A percentile compares a stretch with the other conserved stretches of the same genome.
Evolutionary conservation across 64 coral and sea anemone species (phyloP).

Genomic region (Actinia tenebrosa): DNA sequence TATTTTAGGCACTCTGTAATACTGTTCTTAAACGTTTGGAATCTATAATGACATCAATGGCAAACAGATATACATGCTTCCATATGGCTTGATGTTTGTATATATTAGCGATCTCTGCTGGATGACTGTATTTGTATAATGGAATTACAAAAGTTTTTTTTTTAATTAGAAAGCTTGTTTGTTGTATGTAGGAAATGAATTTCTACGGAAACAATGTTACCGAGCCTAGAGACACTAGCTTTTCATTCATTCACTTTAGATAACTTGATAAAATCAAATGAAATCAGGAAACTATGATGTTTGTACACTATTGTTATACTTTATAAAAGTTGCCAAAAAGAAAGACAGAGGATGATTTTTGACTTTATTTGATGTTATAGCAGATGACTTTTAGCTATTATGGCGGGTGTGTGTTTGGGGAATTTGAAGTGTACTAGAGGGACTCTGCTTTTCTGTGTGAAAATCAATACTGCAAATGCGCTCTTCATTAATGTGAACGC

Average conservation of each 20-base stretch:
- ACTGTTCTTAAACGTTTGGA: neutral
- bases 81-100: neutral
- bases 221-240: neutral
- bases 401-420: too few relatives aligned
- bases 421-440: too few relatives aligned
- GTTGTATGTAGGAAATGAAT: neutral
- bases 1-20: neutral
- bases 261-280: too few relatives aligned
- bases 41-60: neutral
- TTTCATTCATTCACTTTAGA: neutral
- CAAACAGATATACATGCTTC: neutral
- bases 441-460: too few relatives aligned
- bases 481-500: too few relatives aligned
- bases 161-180: neutral
- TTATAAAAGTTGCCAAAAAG: too few relatives aligned
- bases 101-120: neutral
- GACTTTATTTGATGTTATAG: too few relatives aligned
- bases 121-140: neutral
- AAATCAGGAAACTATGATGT: too few relatives aligned
- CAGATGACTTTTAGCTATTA: too few relatives aligned
- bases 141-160: neutral
- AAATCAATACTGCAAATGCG: too few relatives aligned
- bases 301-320: too few relatives aligned
- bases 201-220: neutral
- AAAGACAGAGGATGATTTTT: too few relatives aligned